These are phyloP conservation scores for Heliocidaris tuberculata DNA, from an alignment of 35 echinoderm and acorn worm species.

Conservation along the genomic window DNA sequence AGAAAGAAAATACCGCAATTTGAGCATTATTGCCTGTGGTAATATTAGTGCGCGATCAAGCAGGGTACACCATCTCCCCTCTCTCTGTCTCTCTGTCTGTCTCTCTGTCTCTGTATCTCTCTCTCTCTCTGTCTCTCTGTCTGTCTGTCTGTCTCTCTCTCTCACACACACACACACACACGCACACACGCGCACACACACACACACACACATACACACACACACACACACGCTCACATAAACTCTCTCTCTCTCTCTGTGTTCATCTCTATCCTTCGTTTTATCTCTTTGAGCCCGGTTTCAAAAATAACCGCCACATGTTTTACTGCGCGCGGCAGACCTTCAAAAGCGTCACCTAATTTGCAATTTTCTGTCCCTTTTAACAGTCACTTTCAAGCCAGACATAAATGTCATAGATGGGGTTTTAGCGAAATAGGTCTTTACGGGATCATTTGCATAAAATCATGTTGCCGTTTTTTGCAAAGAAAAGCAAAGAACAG, in stretches of 20 bases:
- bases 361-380: background rate
- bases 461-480: too few species aligned
- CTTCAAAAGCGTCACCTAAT: conserved; percentile 21
- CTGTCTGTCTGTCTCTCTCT: too few species aligned
- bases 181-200: too few species aligned
- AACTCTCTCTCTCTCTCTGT: too few species aligned
- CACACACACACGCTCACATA: too few species aligned
- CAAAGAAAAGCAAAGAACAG: too few species aligned
- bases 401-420: background rate
- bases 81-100: background rate
- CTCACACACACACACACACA: too few species aligned
- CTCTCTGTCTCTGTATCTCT: background rate
- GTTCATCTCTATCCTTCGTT: too few species aligned
- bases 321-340: background rate
- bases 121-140: background rate
- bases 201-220: too few species aligned
- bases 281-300: background rate
- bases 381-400: background rate
- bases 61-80: background rate
- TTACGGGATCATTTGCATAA: background rate
- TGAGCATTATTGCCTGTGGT: background rate
- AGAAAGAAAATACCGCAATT: background rate
- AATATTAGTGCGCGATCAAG: background rate
- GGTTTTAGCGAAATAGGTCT: background rate
- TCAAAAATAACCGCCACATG: background rate